A percentile compares a stretch with the other conserved stretches of the same genome.
These are phyloP conservation scores for Dipodomys ordii DNA, from an alignment of 2,113 vertebrate genomes.

Conservation along the genomic window DNA sequence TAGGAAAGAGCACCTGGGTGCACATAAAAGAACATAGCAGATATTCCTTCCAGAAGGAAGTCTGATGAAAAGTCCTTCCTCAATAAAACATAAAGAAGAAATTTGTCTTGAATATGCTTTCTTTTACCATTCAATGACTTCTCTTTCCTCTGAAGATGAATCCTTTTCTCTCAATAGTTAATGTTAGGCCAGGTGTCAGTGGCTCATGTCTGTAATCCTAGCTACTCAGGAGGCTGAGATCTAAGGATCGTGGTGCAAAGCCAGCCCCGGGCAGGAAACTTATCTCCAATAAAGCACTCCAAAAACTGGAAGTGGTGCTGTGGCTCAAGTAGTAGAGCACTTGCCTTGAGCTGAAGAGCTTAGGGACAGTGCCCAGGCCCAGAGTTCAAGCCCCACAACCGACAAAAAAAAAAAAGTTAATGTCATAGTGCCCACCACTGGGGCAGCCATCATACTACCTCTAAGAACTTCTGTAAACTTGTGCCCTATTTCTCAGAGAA, in stretches of 20 bases:
- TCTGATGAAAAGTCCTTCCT: background rate
- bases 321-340: no score
- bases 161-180: background rate
- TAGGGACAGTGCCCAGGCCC: no score
- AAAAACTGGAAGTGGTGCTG: no score
- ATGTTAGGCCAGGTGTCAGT: no score
- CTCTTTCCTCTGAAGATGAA: background rate
- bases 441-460: background rate
- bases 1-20: background rate
- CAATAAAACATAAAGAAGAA: slow-evolving; percentile 7
- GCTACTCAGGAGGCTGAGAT: no score
- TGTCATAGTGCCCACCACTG: background rate
- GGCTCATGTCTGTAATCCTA: no score
- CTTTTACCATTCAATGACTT: background rate
- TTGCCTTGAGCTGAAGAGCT: no score
- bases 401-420: no score
- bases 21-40: background rate
- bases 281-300: no score
- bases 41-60: background rate
- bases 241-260: no score
- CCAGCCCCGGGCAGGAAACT: no score
- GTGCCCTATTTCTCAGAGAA: background rate
- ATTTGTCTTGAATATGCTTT: background rate
- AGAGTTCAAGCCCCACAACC: no score
- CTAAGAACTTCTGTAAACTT: background rate